Percentiles rank a stretch among this genome's conserved stretches.
These are phyloP conservation scores for Tiaroga cobitis DNA, from an alignment of 2,797 vertebrate species.

Conservation along the genomic window DNA sequence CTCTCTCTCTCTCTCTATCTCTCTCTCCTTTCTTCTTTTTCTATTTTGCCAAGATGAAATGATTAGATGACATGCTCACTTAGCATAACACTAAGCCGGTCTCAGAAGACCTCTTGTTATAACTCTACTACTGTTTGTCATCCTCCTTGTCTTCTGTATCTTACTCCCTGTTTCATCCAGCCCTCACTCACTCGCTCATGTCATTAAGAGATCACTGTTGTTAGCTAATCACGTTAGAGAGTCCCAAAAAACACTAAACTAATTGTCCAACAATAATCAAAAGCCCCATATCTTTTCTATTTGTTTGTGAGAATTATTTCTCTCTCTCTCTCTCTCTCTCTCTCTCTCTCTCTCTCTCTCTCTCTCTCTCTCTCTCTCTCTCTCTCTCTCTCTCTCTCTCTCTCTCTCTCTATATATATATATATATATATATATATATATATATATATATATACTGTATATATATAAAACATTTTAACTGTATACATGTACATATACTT, in stretches of 20 bases:
- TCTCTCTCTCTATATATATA: too few relatives aligned
- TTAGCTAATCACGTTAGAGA: not conserved
- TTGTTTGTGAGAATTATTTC: not conserved
- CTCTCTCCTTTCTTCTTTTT: not conserved
- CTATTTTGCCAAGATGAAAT: slow-evolving; percentile 29
- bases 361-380: too few relatives aligned
- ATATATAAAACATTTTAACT: too few relatives aligned
- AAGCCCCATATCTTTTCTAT: not conserved
- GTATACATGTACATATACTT: not conserved
- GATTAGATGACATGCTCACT: slow-evolving; percentile 69
- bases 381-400: too few relatives aligned
- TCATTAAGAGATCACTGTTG: slow-evolving; percentile 15
- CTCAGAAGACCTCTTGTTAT: slow-evolving; percentile 50
- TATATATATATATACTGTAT: too few relatives aligned
- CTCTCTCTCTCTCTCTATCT: not conserved
- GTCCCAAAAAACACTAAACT: not conserved
- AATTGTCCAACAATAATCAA: not conserved
- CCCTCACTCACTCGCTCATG: not conserved
- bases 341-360: too few relatives aligned
- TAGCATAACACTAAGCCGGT: slow-evolving; percentile 59
- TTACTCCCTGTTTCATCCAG: not conserved
- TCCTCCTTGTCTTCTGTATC: slow-evolving; percentile 9
- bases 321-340: too few relatives aligned
- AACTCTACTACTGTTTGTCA: not conserved
- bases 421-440: too few relatives aligned